Percentiles rank a stretch among this genome's conserved stretches.
phyloP scores from a whole-genome alignment of 2,797 vertebrate genomes.

The Danio kyathit region DNA sequence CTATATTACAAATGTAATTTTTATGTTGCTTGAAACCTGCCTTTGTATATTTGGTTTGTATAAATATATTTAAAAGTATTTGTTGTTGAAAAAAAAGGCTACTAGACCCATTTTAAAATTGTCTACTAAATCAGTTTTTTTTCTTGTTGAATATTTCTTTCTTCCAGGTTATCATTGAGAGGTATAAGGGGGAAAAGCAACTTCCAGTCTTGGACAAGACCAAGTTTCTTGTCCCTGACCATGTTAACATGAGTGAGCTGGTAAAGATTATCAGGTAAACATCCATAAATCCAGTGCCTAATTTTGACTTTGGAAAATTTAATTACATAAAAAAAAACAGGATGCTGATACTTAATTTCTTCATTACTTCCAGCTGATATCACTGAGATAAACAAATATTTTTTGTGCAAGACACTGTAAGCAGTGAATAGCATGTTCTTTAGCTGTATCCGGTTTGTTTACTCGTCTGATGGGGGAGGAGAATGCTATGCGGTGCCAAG shows the following conservation, averaged over 20 bases:
- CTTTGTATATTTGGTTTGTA: too few species aligned
- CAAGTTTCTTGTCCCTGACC: constrained; percentile 98
- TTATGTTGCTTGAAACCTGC: too few species aligned
- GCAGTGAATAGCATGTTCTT: neutral
- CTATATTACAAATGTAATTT: too few species aligned
- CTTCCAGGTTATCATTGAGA: constrained; percentile 93
- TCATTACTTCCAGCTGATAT: neutral
- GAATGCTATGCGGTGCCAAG: constrained; percentile 27
- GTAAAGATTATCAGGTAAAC: constrained; percentile 96
- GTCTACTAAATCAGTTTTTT: neutral
- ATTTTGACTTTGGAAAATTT: neutral
- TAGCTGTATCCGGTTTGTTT: constrained; percentile 43
- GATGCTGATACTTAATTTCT: neutral
- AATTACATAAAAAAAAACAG: neutral
- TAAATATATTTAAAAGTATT: too few species aligned
- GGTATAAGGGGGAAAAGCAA: constrained; percentile 98
- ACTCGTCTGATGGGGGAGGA: constrained; percentile 30
- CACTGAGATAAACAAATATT: neutral
- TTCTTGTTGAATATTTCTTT: constrained; percentile 14
- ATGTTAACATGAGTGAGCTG: constrained; percentile 98
- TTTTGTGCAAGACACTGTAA: constrained; percentile 1
- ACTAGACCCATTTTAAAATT: neutral
- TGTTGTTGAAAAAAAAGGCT: neutral
- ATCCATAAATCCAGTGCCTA: neutral
- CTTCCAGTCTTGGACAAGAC: constrained; percentile 96